These are phyloP conservation scores for Hippocampus guttulatus DNA, from an alignment of 2,113 vertebrate genomes.

Conservation along the genomic window DNA sequence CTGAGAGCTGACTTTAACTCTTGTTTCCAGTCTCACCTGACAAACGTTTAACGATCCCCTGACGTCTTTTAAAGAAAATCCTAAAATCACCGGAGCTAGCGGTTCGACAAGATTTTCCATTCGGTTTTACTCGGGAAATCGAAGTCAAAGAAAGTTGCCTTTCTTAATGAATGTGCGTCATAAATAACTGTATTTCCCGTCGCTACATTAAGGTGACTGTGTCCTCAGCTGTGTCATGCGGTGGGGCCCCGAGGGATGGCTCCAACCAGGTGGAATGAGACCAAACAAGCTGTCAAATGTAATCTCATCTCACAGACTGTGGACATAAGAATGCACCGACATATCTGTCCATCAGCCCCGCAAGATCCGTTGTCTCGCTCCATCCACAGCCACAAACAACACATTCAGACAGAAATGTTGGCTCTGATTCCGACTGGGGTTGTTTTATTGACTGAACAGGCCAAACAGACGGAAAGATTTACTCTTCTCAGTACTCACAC, in stretches of 20 bases:
- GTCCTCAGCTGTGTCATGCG: constrained; percentile 41
- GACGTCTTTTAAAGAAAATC: background rate
- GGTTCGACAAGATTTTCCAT: background rate
- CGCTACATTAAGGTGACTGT: constrained; percentile 32
- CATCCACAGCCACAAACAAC: constrained; percentile 32
- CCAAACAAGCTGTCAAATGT: constrained; percentile 74
- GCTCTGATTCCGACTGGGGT: constrained; percentile 39
- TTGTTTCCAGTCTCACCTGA: background rate
- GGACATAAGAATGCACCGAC: constrained; percentile 57
- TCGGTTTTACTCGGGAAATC: background rate
- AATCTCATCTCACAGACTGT: constrained; percentile 63
- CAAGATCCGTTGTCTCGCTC: constrained; percentile 21
- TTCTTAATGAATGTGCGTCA: background rate
- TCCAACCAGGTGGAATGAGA: constrained; percentile 71
- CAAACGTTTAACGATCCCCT: background rate
- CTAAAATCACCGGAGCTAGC: background rate
- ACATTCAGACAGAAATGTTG: constrained; percentile 42
- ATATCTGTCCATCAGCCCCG: constrained; percentile 61
- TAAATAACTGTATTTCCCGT: background rate
- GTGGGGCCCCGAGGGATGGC: constrained; percentile 41
- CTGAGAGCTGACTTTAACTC: constrained; percentile 7
- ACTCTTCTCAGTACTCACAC: constrained; percentile 1
- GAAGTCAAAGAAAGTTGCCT: too few species aligned
- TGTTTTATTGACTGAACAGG: constrained; percentile 27
- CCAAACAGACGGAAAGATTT: constrained; percentile 2